phyloP scores from a whole-genome alignment of 30 jellyfish, hydroid and myxozoan species.

The Rhopilema esculentum region DNA sequence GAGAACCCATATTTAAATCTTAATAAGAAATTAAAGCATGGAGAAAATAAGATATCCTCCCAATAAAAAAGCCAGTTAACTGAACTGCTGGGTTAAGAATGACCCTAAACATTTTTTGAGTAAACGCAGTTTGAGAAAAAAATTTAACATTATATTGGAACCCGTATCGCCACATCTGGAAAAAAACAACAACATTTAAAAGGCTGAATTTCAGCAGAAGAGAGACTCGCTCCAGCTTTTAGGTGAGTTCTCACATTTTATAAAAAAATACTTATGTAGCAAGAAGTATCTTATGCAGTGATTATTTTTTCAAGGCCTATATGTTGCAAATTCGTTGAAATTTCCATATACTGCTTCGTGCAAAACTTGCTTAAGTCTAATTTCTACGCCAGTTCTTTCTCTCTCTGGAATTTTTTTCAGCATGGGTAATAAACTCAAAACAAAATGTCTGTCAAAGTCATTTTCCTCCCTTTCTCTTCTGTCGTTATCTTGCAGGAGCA shows the following conservation, averaged over 20 bases:
- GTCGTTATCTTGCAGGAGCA: background rate
- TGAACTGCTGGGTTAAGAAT: too few species aligned
- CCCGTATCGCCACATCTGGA: too few species aligned
- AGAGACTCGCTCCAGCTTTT: slow-evolving; percentile 3
- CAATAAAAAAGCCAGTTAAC: background rate
- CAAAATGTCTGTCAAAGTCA: slow-evolving; percentile 3
- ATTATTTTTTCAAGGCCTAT: background rate
- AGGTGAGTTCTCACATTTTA: background rate
- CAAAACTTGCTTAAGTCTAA: background rate
- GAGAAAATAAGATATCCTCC: background rate
- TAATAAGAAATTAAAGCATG: background rate
- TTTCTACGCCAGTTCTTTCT: background rate
- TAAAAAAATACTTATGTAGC: background rate
- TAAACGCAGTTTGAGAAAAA: too few species aligned
- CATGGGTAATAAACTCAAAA: slow-evolving; percentile 24
- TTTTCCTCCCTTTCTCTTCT: slow-evolving; percentile 9
- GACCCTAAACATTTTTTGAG: too few species aligned
- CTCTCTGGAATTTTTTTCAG: slow-evolving; percentile 21
- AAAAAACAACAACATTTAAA: background rate
- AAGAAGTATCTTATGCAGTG: background rate
- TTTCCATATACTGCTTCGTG: background rate
- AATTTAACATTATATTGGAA: too few species aligned
- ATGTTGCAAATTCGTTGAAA: background rate
- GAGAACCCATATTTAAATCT: background rate
- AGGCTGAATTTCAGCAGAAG: slow-evolving; percentile 10